A percentile compares a stretch with the other conserved stretches of the same genome.
Evolutionary conservation across 2,888 invertebrate species (phyloP).

Genomic region (Tyria jacobaeae): DNA sequence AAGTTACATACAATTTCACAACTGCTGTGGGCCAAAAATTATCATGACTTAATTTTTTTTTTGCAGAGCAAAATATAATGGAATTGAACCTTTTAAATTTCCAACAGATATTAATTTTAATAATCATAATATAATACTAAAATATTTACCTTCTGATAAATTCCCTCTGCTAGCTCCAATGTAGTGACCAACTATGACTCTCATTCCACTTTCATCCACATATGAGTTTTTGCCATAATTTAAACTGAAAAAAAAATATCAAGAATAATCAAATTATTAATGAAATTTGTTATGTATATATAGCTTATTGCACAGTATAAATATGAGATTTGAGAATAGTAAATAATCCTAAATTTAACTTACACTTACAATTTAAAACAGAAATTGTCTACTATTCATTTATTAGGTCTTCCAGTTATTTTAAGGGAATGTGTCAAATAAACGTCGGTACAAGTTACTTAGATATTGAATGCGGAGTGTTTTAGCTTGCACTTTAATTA

Average conservation of each 20-base stretch:
- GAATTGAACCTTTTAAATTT: too few relatives aligned
- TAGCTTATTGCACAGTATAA: too few relatives aligned
- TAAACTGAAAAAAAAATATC: slow-evolving; percentile 70
- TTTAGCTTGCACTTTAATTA: too few relatives aligned
- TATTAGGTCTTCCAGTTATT: not conserved
- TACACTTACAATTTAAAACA: not conserved
- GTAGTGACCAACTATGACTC: slow-evolving; percentile 95
- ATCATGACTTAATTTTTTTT: too few relatives aligned
- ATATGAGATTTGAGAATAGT: not conserved
- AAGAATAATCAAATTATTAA: not conserved
- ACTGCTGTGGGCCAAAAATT: too few relatives aligned
- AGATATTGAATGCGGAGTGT: too few relatives aligned
- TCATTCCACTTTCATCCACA: slow-evolving; percentile 91
- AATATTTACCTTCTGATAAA: slow-evolving; percentile 90
- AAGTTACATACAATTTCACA: too few relatives aligned
- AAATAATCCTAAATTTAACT: not conserved
- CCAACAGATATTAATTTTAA: too few relatives aligned
- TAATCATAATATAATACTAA: not conserved
- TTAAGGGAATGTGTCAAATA: too few relatives aligned
- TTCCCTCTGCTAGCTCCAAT: slow-evolving; percentile 93
- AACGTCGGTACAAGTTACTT: too few relatives aligned
- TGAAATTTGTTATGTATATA: not conserved
- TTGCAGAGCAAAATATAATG: too few relatives aligned
- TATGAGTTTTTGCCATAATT: slow-evolving; percentile 89
- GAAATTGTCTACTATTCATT: not conserved